Evolutionary conservation across 2,113 vertebrate genomes (phyloP), one percentile per base, ranked within the genome.

Genomic region (Cnemophilus loriae): DNA sequence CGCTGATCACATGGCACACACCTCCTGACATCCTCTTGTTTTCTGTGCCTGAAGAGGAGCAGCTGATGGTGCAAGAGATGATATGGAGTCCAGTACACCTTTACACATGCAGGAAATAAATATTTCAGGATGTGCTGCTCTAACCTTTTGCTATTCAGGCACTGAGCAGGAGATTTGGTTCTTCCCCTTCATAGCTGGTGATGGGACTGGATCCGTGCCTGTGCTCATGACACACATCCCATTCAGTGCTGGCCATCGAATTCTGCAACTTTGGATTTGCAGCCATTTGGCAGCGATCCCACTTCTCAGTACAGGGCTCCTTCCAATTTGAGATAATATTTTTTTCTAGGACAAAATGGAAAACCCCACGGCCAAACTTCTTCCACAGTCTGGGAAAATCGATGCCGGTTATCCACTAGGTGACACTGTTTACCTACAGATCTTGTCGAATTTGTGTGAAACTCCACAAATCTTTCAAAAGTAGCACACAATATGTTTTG

Each of bases 351-450:
- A 41, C 65, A 90, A 71, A 90, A 82, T 27, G 65, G 79, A 49
- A 59, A 82, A 80, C 8, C 49, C 63, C 53, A 11, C 20, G 0
- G 37, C 47, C 35, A 21, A 92, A 87, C 52, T 35, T 80, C 82
- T 80, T 64, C 10, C 18, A 2, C 4, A 7, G 13, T 56, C 75
- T 32, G 69, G 57, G 61, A 37, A 84, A 91, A 39, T 13, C 6
- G 39, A n/a, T 75, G 49, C 16, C 10, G 0, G 26, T 39, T 67
- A 56, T 56, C 97, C 98, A 98, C 98, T 98, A 98, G 98, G 98
- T 98, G 98, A 79, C 98, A 95, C 97, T 98, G 86, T 98, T 98
- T 96, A 98, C 98, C 96, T 97, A 81, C 56, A 87, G 95, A 98
- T 98, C 35, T 52, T 41, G 10, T 42, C 82, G 32, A 22, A 4